These are phyloP conservation scores for Caenorhabditis drosophilae DNA, from an alignment of 2,888 invertebrate species.

Conservation along the genomic window DNA sequence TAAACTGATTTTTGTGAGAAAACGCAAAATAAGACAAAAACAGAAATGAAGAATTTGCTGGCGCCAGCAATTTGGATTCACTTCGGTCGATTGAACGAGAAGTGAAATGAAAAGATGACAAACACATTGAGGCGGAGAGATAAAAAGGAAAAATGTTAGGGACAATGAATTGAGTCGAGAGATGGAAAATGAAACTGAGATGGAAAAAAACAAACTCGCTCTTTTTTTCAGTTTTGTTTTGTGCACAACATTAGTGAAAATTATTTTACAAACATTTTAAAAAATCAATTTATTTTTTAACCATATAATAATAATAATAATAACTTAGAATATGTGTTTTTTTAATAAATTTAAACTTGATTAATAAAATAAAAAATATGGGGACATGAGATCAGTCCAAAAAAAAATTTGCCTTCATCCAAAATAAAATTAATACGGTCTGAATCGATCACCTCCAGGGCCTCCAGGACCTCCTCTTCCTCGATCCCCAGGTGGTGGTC, in stretches of 20 bases:
- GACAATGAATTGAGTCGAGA: no score
- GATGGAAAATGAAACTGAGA: neutral
- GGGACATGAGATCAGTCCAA: no score
- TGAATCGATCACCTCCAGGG: slow-evolving; percentile 32
- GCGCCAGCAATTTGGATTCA: neutral
- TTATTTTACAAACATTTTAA: no score
- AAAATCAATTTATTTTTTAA: neutral
- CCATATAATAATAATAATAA: neutral
- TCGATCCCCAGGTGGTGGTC: no score
- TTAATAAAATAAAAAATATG: neutral
- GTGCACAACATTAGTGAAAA: neutral
- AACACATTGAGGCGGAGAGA: neutral
- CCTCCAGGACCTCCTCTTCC: slow-evolving; percentile 23
- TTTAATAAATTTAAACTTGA: neutral
- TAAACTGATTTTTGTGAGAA: neutral
- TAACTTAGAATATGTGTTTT: neutral
- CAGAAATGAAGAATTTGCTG: slow-evolving; percentile 4
- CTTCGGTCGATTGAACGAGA: neutral
- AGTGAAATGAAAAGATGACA: neutral
- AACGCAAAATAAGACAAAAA: neutral
- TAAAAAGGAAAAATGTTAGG: neutral
- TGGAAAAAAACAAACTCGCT: neutral
- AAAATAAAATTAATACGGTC: slow-evolving; percentile 20
- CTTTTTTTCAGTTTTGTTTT: no score
- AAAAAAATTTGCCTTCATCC: neutral